Evolutionary conservation across 2,113 vertebrate species (phyloP), one percentile per base, ranked within the genome.

Genomic region (Spea bombifrons): DNA sequence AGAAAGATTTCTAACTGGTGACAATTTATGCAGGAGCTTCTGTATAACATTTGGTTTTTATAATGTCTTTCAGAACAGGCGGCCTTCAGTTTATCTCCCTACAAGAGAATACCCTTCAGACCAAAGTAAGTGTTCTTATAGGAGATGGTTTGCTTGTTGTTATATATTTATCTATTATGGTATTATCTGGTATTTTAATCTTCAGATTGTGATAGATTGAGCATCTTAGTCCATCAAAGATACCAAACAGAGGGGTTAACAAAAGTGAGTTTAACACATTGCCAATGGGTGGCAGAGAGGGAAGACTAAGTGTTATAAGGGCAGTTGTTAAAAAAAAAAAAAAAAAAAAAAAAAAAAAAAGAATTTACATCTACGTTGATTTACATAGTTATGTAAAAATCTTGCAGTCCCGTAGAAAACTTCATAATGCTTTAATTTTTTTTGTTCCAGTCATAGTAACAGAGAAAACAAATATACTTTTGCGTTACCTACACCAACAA

Each of bases 51-150:
- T 30, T 77, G 75, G n/a, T 53, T 53, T 57, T 0, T 15, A 44
- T 2, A 50, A 83, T 53, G 69, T 77, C 16, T 83, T 84, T 59
- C 88, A 99, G 97, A 99, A 97, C 84, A 94, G 97, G 83, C 92
- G 97, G 61, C 97, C 96, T 0, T 98, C 96, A 4, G 97, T 99
- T 43, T 99, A 99, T 84, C 95, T 99, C 79, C 97, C 96, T 45
- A 99, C 97, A 0, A 91, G 95, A 48, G 97, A 99, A 86, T 99
- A 96, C 74, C 96, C 97, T 0, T 99, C 97, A 65, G 97, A 99
- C 88, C 97, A 99, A 88, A 98, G 97, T 98, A 86, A 93, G 96
- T 89, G 70, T 47, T 44, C 9, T 7, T 6, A 52, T 52, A 7
- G 1, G 57, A 59, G 79, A n/a, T 8, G 5, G 0, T 68, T 48